Conservation (phyloP, 2,888 invertebrate genomes). For the Zhuqinia jingwanae region DNA sequence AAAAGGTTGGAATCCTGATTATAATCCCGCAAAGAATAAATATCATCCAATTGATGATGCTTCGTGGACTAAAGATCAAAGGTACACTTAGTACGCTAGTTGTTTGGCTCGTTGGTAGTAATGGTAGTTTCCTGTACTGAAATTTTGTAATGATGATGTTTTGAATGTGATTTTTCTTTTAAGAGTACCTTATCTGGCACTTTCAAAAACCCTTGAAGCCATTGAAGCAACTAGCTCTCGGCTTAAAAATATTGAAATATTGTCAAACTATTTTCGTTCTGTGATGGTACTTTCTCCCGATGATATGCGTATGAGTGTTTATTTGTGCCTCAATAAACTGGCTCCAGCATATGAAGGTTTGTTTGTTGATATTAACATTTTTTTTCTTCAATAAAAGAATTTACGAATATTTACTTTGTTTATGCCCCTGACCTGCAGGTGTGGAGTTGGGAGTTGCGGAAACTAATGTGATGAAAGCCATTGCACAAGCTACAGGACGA, state of each 20-base stretch:
- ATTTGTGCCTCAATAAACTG: slow-evolving; percentile 96
- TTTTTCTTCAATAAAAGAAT: too few relatives aligned
- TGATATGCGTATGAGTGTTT: slow-evolving; percentile 95
- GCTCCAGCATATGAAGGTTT: slow-evolving; percentile 97
- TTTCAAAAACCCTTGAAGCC: slow-evolving; percentile 93
- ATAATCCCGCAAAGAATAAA: slow-evolving; percentile 87
- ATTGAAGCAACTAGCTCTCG: slow-evolving; percentile 93
- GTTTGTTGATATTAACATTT: too few relatives aligned
- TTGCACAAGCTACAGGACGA: slow-evolving; percentile 94
- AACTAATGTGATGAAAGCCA: slow-evolving; percentile 95
- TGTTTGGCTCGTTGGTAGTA: too few relatives aligned
- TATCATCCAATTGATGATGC: slow-evolving; percentile 94
- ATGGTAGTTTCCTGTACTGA: too few relatives aligned
- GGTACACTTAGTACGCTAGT: too few relatives aligned
- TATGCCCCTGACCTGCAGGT: slow-evolving; percentile 81
- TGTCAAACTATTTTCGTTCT: slow-evolving; percentile 95
- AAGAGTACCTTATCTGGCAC: slow-evolving; percentile 96
- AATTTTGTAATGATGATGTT: too few relatives aligned
- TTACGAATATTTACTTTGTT: too few relatives aligned
- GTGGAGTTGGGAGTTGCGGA: slow-evolving; percentile 97
- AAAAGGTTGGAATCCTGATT: slow-evolving; percentile 81
- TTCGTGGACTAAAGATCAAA: slow-evolving; percentile 88
- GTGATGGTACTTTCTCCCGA: slow-evolving; percentile 93
- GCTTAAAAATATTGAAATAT: slow-evolving; percentile 93
- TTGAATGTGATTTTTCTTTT: not conserved